A percentile compares a stretch with the other conserved stretches of the same genome.
These are phyloP conservation scores for Parthenolecanium corni DNA, from an alignment of 2,888 invertebrate genomes.

Conservation along the genomic window DNA sequence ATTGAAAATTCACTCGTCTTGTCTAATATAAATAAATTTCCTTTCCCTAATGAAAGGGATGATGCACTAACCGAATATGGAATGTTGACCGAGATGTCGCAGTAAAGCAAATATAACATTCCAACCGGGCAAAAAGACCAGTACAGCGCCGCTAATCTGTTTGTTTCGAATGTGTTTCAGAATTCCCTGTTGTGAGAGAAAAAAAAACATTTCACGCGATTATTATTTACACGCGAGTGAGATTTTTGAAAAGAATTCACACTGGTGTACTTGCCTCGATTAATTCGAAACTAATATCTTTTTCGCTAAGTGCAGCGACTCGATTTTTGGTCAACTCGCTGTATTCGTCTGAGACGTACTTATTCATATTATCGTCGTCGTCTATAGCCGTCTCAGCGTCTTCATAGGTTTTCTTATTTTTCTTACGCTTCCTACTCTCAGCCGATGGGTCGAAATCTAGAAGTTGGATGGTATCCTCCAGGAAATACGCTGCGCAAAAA, in stretches of 20 bases:
- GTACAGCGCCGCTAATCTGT: slow-evolving; percentile 67
- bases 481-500: slow-evolving; percentile 57
- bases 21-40: too few species aligned
- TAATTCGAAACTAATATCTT: slow-evolving; percentile 84
- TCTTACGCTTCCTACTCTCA: slow-evolving; percentile 59
- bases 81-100: slow-evolving; percentile 67
- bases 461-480: slow-evolving; percentile 86
- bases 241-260: too few species aligned
- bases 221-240: not conserved
- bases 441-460: slow-evolving; percentile 68
- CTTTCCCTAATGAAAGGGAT: too few species aligned
- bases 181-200: slow-evolving; percentile 43
- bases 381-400: slow-evolving; percentile 38
- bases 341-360: slow-evolving; percentile 41
- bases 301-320: slow-evolving; percentile 70
- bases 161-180: slow-evolving; percentile 50
- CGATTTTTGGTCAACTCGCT: slow-evolving; percentile 49
- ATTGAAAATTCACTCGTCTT: not conserved
- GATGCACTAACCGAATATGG: slow-evolving; percentile 56
- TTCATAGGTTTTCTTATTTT: slow-evolving; percentile 46
- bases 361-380: slow-evolving; percentile 59
- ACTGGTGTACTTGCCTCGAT: slow-evolving; percentile 57
- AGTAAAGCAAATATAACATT: slow-evolving; percentile 86
- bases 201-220: not conserved
- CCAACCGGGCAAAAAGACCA: slow-evolving; percentile 95